Conservation (phyloP, 2,113 vertebrate genomes). For the Microcebus lehilahytsara region DNA sequence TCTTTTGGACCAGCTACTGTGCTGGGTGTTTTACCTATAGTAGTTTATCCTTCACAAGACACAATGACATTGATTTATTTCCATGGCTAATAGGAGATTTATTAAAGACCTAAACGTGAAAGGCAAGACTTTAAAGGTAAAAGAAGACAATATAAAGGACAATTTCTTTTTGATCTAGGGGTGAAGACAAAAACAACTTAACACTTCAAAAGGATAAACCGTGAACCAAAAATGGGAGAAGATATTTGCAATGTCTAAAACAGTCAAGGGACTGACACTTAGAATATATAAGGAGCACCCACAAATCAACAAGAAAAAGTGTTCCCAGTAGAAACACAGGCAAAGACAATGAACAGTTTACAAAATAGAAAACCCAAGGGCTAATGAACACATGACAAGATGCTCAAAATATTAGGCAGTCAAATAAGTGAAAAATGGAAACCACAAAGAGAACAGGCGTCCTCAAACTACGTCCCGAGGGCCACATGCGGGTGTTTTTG, state of each 20-base stretch:
- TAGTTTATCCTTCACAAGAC: neutral
- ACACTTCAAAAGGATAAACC: neutral
- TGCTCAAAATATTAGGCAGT: neutral
- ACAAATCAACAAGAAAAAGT: neutral
- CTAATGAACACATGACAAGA: neutral
- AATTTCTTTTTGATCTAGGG: neutral
- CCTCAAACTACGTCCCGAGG: no score
- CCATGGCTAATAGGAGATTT: neutral
- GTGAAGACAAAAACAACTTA: neutral
- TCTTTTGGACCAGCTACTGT: neutral
- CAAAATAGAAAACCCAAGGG: neutral
- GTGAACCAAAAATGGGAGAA: neutral
- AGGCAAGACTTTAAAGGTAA: neutral
- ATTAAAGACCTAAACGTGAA: neutral
- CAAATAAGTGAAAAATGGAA: neutral
- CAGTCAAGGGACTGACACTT: neutral
- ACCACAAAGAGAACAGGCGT: neutral
- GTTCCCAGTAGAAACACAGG: neutral
- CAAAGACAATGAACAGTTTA: neutral
- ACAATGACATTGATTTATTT: neutral
- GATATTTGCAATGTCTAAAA: neutral
- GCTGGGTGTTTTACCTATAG: neutral
- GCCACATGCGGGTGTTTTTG: no score
- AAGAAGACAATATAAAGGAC: neutral
- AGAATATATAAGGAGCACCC: neutral